Conservation (phyloP, 2,797 vertebrate species). For the Furcifer pardalis region DNA sequence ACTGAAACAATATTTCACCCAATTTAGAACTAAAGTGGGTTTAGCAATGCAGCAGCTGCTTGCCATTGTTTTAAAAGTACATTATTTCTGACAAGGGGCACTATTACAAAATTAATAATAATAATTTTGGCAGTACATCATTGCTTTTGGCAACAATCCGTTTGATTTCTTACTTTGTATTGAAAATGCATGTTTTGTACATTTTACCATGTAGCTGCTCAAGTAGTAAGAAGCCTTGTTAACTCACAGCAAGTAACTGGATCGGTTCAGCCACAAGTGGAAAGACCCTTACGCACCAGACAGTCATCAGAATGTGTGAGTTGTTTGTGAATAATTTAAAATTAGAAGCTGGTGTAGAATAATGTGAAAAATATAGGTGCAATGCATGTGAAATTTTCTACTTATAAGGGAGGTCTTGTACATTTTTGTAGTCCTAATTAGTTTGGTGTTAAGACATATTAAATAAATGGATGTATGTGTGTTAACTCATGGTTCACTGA, state of each 20-base stretch:
- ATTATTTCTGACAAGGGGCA: background rate
- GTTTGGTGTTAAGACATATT: background rate
- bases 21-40: too few relatives aligned
- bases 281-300: constrained; percentile 84
- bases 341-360: background rate
- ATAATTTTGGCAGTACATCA: background rate
- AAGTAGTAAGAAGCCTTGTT: constrained; percentile 85
- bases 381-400: background rate
- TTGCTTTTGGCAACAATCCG: background rate
- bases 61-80: too few relatives aligned
- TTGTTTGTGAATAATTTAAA: constrained; percentile 52
- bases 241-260: constrained; percentile 87
- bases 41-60: too few relatives aligned
- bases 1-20: too few relatives aligned
- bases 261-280: constrained; percentile 76
- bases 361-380: background rate
- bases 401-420: background rate
- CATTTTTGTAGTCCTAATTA: background rate
- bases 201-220: constrained; percentile 80
- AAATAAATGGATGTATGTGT: constrained; percentile 2
- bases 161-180: background rate
- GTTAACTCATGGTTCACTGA: background rate
- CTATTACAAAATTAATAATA: background rate
- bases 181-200: constrained; percentile 26
- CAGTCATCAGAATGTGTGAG: constrained; percentile 96